Percentiles rank a stretch among this genome's conserved stretches.
Evolutionary conservation across 2,888 invertebrate genomes (phyloP).

Genomic region (Cephonodes hylas): DNA sequence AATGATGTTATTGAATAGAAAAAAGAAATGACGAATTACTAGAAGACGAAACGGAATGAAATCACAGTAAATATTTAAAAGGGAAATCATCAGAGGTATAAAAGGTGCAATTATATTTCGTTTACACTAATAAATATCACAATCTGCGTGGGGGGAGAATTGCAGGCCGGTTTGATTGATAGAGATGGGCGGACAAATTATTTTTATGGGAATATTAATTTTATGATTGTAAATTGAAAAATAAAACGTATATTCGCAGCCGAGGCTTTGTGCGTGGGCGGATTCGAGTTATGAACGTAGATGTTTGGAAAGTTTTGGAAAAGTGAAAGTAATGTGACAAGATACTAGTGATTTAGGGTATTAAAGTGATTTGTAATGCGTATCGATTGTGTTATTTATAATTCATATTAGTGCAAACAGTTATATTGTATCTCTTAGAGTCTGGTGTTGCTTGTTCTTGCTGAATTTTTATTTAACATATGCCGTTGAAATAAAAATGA

Average conservation of each 20-base stretch:
- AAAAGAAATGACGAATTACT: not conserved
- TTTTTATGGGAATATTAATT: conserved; percentile 41
- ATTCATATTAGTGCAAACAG: too few relatives aligned
- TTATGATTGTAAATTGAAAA: conserved; percentile 46
- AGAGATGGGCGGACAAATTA: conserved; percentile 45
- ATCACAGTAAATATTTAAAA: not conserved
- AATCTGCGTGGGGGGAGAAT: conserved; percentile 65
- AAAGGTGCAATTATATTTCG: conserved; percentile 17
- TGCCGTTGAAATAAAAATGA: not conserved
- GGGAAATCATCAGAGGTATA: conserved; percentile 21
- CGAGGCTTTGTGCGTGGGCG: conserved; percentile 14
- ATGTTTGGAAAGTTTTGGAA: conserved; percentile 13
- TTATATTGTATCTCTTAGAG: too few relatives aligned
- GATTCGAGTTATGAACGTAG: conserved; percentile 1
- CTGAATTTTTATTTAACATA: too few relatives aligned
- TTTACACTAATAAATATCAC: conserved; percentile 16
- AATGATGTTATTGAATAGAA: too few relatives aligned
- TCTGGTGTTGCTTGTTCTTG: too few relatives aligned
- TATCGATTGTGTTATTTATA: too few relatives aligned
- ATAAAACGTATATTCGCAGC: conserved; percentile 36
- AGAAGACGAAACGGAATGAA: not conserved
- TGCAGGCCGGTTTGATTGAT: conserved; percentile 64
- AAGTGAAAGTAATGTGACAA: not conserved
- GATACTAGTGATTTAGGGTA: not conserved
- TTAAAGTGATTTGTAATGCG: not conserved